Evolutionary conservation across 1,140 invertebrate genomes (phyloP).

Genomic region (Apocrypta bakeri): DNA sequence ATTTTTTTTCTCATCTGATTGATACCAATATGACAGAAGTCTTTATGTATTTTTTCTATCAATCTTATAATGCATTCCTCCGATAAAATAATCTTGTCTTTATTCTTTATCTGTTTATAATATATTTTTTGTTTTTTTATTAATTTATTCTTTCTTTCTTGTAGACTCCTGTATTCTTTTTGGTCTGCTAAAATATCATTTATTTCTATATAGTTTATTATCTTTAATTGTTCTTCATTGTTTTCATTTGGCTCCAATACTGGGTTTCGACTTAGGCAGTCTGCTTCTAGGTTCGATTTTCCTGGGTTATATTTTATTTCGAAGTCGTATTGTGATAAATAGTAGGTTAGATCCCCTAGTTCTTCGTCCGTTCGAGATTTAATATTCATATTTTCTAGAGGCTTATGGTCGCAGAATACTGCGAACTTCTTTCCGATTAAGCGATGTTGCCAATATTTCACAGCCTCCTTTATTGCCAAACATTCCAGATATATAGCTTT

Average conservation of each 20-base stretch:
- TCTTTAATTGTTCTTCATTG: slow-evolving; percentile 18
- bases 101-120: slow-evolving; percentile 3
- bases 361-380: slow-evolving; percentile 28
- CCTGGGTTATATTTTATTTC: slow-evolving; percentile 28
- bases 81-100: neutral
- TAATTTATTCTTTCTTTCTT: neutral
- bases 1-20: too few relatives aligned
- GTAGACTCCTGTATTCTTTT: neutral
- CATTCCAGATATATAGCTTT: slow-evolving; percentile 33
- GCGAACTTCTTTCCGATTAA: slow-evolving; percentile 20
- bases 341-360: slow-evolving; percentile 23
- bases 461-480: slow-evolving; percentile 30
- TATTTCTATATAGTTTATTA: slow-evolving; percentile 26
- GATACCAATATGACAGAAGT: too few relatives aligned
- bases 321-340: slow-evolving; percentile 39
- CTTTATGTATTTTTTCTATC: too few relatives aligned
- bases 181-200: slow-evolving; percentile 2
- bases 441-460: slow-evolving; percentile 35
- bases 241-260: slow-evolving; percentile 25
- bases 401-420: slow-evolving; percentile 21
- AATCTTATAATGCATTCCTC: too few relatives aligned
- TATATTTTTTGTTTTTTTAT: slow-evolving; percentile 15
- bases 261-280: slow-evolving; percentile 30
- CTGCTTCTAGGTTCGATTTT: slow-evolving; percentile 30
- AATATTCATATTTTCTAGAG: slow-evolving; percentile 33